Evolutionary conservation across 2,888 invertebrate species (phyloP), one percentile per base, ranked within the genome.

Genomic region (Pachydiplax longipennis): DNA sequence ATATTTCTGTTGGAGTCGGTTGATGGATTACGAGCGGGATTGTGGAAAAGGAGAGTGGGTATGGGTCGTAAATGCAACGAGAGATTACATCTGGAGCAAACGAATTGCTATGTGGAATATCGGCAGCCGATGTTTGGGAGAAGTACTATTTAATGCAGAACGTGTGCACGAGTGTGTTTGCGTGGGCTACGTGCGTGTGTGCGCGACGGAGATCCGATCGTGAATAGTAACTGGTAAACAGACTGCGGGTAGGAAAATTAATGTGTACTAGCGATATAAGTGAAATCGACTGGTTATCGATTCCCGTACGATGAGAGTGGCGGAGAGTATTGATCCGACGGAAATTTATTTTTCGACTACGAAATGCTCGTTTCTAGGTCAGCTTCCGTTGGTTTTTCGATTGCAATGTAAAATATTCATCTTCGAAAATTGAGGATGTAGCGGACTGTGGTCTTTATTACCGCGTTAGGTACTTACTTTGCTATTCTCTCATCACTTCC

Each of bases 21-120:
- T 87, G 87, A 87, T 87, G 87, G 87, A 87, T 87, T 87, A 87
- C 87, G 61, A 35, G 82, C 10, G 35, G 80, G 37, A 61, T n/a
- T 35, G 83, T 53, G 83, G 31, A 31, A 35, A 25, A 31, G 58
- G 58, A 15, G 83, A 4, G 53, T 25, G 83, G 82, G 48, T 1
- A 5, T 6, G 13, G 87, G 65, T 87, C 87, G 87, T 87, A 87
- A 87, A 87, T 87, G 87, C 87, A 87, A 61, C 82, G 83, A 35
- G 87, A 87, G 87, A 87, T 87, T 87, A 61, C 87, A 87, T 87
- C 87, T 58, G 65, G 58, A 83, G 35, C 83, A 31, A 87, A 65
- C 87, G 87, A 65, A 61, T 87, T 61, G 61, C 87, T 58, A 15
- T 37, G 87, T 61, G 61, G 87, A 87, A 87, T 53, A 87, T 87